Base-by-base conservation (phyloP, 2,888 invertebrate species). In the Marasmarcha lunaedactyla region DNA sequence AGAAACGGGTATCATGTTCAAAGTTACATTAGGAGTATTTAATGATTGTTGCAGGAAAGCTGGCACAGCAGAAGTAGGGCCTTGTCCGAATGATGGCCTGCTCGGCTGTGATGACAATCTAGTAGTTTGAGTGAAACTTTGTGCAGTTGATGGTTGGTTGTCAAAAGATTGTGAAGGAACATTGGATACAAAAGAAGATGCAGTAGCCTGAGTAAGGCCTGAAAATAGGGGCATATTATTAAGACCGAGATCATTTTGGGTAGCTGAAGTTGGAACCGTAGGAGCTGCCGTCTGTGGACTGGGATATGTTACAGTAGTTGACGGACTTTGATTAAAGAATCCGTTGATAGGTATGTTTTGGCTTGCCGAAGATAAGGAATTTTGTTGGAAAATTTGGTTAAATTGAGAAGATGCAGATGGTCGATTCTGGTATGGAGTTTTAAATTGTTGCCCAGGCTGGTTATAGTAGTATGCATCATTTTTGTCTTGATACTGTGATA, bases 391-490 rank as follows among this genome's bases (percentile, higher is more conserved):
- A 30, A 9, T 3, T 30, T 9, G 54, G 56, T 57, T 53, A 51
- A 59, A 52, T 44, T 62, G 60, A 57, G 55, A 50, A 56, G 57
- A 54, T 49, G 55, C 30, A 42, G 48, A 56, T 37, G 63, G 56
- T 37, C 57, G 54, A 37, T 47, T 40, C 14, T 35, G 45, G 5
- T 38, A 15, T 36, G 35, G 59, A 14, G 46, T 48, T 20, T 48
- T 50, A 38, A 76, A 74, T 33, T 66, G 54, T 27, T 57, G 61
- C 1, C 61, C 51, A 12, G 79, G 76, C 42, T 59, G 61, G 27
- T 63, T 66, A 46, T 77, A 76, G 45, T 63, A 56, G 41, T 76
- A 76, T 10, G 71, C 66, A 41, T 63, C 46, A 42, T 70, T 64
- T 35, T 45, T 40, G 1, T 49, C 55, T 38, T 62, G 68, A 11